Evolutionary conservation across 1,140 invertebrate genomes (phyloP), one percentile per base, ranked within the genome.

Genomic region (Drosophila serrata): DNA sequence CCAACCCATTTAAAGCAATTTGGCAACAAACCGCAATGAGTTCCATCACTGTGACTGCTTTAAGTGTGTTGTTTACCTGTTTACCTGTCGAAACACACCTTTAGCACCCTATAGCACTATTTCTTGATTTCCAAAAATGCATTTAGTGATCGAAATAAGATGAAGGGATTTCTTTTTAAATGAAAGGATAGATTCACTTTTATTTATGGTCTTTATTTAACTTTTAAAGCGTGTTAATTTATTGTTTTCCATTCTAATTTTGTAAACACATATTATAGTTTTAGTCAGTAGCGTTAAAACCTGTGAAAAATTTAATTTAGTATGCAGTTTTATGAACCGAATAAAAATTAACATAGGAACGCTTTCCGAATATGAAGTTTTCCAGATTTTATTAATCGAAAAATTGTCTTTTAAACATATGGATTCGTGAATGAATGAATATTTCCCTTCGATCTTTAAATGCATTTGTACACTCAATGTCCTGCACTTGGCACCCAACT

Each of bases 1-100:
- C 91, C 91, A 91, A 91, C 73, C 88, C 91, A 92, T 92, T 92
- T 92, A 92, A 92, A 92, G 85, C 91, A 92, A 92, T 82, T 91
- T 92, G 91, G 91, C 91, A 92, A 92, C 91, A 81, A 55, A 86
- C 86, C 45, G 81, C 81, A 84, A 85, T 43, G 39, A 62, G 73
- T 55, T 59, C 13, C 29, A 60, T 29, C 45, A 59, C 82, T 60
- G 64, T 79, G 37, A 88, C 74, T 90, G 84, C 84, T 87, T 87
- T 87, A 88, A 87, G 84, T 87, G 84, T 87, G 78, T 88, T 87
- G 84, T 85, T 87, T 27, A 43, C 53, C 33, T 19, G 37, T 29
- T 87, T 13, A 46, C 61, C 39, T 19, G 42, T 39, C 13, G 15
- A 24, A 40, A 27, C 24, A 11, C 68, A 82, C 82, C 39, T 61